These are phyloP conservation scores for Emydocephalus ijimae DNA, from an alignment of 2,113 vertebrate genomes.

Conservation along the genomic window DNA sequence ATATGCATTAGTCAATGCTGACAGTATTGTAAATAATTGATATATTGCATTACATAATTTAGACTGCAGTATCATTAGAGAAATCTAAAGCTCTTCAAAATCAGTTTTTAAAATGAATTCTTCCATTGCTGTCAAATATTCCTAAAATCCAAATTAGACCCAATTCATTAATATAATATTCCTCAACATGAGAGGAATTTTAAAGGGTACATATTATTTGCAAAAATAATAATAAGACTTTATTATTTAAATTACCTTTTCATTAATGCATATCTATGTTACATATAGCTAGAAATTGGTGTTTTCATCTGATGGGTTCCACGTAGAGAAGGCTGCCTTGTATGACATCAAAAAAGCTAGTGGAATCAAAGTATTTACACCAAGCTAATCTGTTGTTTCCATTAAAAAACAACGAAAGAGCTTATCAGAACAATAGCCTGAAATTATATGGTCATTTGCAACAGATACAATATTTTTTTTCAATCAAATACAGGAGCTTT, in stretches of 20 bases:
- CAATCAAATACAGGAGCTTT: conserved; percentile 1
- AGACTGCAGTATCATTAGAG: conserved; percentile 49
- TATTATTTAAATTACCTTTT: conserved; percentile 17
- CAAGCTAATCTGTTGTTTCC: conserved; percentile 7
- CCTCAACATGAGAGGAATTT: background rate
- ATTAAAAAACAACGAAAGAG: background rate
- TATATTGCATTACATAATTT: conserved; percentile 44
- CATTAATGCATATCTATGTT: background rate
- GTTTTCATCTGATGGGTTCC: background rate
- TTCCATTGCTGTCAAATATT: conserved; percentile 27
- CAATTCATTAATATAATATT: conserved; percentile 15
- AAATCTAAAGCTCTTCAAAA: conserved; percentile 47
- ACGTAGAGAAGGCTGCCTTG: background rate
- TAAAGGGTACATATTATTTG: background rate
- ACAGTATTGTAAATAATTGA: conserved; percentile 49
- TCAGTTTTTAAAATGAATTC: conserved; percentile 38
- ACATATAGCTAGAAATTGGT: background rate
- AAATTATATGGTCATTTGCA: background rate
- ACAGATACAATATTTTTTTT: background rate
- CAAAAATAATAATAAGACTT: conserved; percentile 3
- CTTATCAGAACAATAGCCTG: background rate
- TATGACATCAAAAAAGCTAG: background rate
- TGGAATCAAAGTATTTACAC: background rate
- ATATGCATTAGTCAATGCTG: conserved; percentile 42
- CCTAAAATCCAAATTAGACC: conserved; percentile 1